phyloP scores from a whole-genome alignment of 1,140 invertebrate species.

The Potamilus streckersoni region DNA sequence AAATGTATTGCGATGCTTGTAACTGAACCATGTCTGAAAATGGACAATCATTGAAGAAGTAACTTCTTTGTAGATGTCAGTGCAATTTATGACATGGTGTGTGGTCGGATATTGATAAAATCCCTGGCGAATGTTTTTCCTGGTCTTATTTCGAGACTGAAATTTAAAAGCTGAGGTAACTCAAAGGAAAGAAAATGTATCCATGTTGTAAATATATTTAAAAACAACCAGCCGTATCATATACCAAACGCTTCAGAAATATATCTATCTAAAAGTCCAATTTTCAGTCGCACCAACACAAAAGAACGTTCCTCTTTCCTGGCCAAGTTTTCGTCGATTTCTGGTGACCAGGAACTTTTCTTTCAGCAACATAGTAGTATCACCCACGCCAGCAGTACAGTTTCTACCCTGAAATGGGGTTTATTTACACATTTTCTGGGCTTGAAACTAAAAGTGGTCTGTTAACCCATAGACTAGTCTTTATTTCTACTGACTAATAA shows the following conservation, averaged over 20 bases:
- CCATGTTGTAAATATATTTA: neutral
- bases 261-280: conserved; percentile 24
- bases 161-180: no score
- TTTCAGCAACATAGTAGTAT: neutral
- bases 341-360: neutral
- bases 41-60: no score
- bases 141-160: no score
- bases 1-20: no score
- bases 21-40: no score
- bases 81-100: conserved; percentile 19
- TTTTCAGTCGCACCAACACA: conserved; percentile 15
- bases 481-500: no score
- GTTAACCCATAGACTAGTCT: no score
- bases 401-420: neutral
- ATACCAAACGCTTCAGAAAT: conserved; percentile 23
- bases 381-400: conserved; percentile 20
- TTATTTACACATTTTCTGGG: no score
- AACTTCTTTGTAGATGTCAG: conserved; percentile 24
- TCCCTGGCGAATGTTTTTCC: neutral
- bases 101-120: conserved; percentile 4
- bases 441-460: no score
- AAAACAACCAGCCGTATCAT: neutral
- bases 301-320: conserved; percentile 26
- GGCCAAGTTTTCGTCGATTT: neutral
- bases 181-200: neutral